A percentile compares a stretch with the other conserved stretches of the same genome.
Conservation (phyloP, 2,113 vertebrate species). For the Ascaphus truei region DNA sequence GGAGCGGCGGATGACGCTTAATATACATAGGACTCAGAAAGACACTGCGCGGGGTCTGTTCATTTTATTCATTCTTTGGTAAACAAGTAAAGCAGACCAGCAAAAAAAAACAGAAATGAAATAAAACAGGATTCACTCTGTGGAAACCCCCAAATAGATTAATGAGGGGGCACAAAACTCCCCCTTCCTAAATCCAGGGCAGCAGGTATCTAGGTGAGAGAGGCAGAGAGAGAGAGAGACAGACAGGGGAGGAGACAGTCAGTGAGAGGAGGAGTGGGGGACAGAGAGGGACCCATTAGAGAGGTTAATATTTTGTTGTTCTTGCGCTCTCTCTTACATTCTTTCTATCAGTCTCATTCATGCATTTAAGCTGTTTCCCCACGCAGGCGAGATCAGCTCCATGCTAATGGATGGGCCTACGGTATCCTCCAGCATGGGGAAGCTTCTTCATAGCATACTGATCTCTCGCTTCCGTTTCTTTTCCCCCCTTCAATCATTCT, state of each 20-base stretch:
- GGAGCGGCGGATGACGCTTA: too few relatives aligned
- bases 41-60: background rate
- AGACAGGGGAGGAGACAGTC: constrained; percentile 1
- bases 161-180: background rate
- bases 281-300: background rate
- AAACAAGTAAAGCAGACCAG: constrained; percentile 12
- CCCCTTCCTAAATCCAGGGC: background rate
- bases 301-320: too few relatives aligned
- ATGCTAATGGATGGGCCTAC: too few relatives aligned
- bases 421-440: too few relatives aligned
- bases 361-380: too few relatives aligned
- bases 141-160: background rate
- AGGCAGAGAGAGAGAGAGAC: constrained; percentile 11
- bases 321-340: too few relatives aligned
- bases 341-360: too few relatives aligned
- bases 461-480: too few relatives aligned
- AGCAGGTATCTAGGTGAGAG: background rate
- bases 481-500: too few relatives aligned
- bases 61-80: constrained; percentile 31
- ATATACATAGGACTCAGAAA: background rate
- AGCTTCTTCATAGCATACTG: too few relatives aligned
- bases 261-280: constrained; percentile 38
- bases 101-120: constrained; percentile 26
- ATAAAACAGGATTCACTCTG: constrained; percentile 5
- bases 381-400: too few relatives aligned